Evolutionary conservation across 2,113 vertebrate species (phyloP), one percentile per base, ranked within the genome.

Genomic region (Coregonus clupeaformis): DNA sequence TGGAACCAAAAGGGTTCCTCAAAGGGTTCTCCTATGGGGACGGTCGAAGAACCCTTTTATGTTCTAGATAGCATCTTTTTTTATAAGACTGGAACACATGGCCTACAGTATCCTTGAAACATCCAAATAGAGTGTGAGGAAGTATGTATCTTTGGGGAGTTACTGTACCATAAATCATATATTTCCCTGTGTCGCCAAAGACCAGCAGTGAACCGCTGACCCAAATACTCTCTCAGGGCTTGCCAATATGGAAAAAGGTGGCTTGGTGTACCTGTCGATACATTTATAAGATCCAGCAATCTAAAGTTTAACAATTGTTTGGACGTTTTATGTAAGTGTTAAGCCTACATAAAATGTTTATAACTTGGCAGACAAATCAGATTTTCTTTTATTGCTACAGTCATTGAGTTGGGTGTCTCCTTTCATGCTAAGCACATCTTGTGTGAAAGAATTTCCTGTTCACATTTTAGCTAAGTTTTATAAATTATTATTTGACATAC

Each of bases 401-500:
- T 77, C 13, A 55, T 49, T 62, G 69, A 78, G 63, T 79, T 66
- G 30, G 36, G 9, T 42, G 69, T 36, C 77, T n/a, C 29, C 47
- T 72, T 84, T 84, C 67, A 85, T 83, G 74, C 70, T 74, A 73
- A 79, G 72, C 79, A 83, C 81, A 77, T 57, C 9, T 60, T 63
- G 65, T 69, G 72, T 65, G 68, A 74, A 36, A 52, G 69, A 69
- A 69, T 81, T 79, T 77, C 77, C 75, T 74, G 70, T 77, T 76
- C 80, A 79, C 47, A 68, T 77, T 75, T 68, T 30, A 27, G 36
- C 36, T 42, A 11, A 9, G 12, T 63, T 3, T 49, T 42, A 59
- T 75, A 29, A 86, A 75, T 79, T 80, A 86, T 84, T 84, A 82
- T 83, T 90, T 83, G 77, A 66, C n/a, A 76, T 42, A 42, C 36